Base-by-base conservation (phyloP, 2,113 vertebrate species). In the Gallinago undulata region DNA sequence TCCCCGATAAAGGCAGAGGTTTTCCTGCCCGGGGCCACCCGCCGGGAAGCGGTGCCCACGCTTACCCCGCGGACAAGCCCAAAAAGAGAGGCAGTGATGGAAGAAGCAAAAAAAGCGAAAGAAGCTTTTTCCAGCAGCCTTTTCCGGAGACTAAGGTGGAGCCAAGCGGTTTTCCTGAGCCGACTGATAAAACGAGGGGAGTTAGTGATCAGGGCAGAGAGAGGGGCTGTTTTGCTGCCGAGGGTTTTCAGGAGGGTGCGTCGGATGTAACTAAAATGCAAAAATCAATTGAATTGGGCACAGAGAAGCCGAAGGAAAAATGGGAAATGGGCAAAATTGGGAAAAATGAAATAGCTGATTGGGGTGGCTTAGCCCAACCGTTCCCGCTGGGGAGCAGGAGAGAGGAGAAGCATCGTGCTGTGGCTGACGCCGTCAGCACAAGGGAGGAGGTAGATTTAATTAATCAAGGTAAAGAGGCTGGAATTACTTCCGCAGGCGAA, bases 71-170 rank as follows among this genome's bases (percentile, higher is more conserved):
- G 18, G 97, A 97, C 8, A 93, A 87, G 4, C 64, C 95, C 3
- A 97, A 94, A 50, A 98, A 96, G 41, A 84, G 88, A 33, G 77
- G 75, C 3, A 93, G 93, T 1, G 95, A 97, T 18, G 90, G 97
- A 16, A 98, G 93, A 67, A 95, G 72, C 73, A 98, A 67, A 27
- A 98, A 67, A 57, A 67, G 89, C 13, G 97, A 97, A 22, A 92
- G 47, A 19, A 25, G 72, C 62, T 97, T 88, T 35, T 74, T 21
- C 55, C 97, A 97, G 78, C 68, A 73, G 37, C 87, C 75, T 4
- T 75, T 84, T 50, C 48, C 22, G 4, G 96, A 88, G 28, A 18
- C 4, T 7, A 87, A 22, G 64, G 10, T 39, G 28, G 93, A 76
- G 0, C 2, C 25, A 2, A n/a, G 55, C 2, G 6, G 50, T 33